These are phyloP conservation scores for Meghimatium bilineatum DNA, from an alignment of 2,888 invertebrate species.

Conservation along the genomic window DNA sequence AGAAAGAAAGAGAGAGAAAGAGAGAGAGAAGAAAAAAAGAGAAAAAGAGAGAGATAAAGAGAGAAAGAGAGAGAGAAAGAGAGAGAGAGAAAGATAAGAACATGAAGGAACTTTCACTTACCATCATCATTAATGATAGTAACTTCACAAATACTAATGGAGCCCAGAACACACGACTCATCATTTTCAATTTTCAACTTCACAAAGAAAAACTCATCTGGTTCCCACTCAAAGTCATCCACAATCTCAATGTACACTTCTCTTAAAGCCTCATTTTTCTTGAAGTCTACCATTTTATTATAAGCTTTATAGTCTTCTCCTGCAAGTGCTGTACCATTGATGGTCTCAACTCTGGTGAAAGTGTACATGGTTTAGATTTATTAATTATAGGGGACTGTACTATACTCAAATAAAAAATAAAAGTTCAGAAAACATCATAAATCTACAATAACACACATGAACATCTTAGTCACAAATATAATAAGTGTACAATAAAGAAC, in stretches of 20 bases:
- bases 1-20: not conserved
- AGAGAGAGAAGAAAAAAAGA: not conserved
- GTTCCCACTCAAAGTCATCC: conserved; percentile 82
- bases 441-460: too few species aligned
- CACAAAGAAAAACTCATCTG: conserved; percentile 82
- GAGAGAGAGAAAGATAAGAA: not conserved
- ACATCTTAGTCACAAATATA: too few species aligned
- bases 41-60: too few species aligned
- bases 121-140: conserved; percentile 82
- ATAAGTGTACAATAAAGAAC: too few species aligned
- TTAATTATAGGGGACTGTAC: too few species aligned
- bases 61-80: not conserved
- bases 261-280: conserved; percentile 79
- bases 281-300: conserved; percentile 79
- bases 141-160: conserved; percentile 80
- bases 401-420: not conserved
- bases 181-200: conserved; percentile 74
- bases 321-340: conserved; percentile 80
- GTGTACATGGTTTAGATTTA: not conserved
- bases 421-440: not conserved
- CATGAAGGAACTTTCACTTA: conserved; percentile 64
- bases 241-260: conserved; percentile 79
- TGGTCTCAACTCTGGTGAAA: conserved; percentile 79
- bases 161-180: conserved; percentile 78
- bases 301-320: conserved; percentile 80